Conservation (phyloP, 2,888 invertebrate genomes). For the Caenorhabditis sinica region DNA sequence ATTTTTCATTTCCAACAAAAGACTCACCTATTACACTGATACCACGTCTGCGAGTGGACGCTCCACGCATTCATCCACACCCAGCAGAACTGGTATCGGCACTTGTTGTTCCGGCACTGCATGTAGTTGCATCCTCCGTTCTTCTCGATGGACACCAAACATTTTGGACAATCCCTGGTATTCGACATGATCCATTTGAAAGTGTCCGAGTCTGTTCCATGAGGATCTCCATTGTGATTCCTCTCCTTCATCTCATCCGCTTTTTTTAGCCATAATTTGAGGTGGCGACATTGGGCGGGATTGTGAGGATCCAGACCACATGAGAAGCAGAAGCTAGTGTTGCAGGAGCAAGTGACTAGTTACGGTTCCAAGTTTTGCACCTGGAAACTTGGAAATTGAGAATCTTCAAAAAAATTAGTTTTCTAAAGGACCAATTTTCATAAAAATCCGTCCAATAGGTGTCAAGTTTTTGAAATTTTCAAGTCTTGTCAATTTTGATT, state of each 20-base stretch:
- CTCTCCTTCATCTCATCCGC: slow-evolving; percentile 97
- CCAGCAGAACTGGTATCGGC: slow-evolving; percentile 99
- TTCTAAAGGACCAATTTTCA: no score
- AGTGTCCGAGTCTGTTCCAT: slow-evolving; percentile 87
- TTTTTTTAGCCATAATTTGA: slow-evolving; percentile 85
- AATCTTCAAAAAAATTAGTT: no score
- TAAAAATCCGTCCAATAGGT: no score
- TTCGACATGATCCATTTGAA: slow-evolving; percentile 99
- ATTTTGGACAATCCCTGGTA: slow-evolving; percentile 98
- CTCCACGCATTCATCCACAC: slow-evolving; percentile 99
- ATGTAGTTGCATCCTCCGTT: slow-evolving; percentile 99
- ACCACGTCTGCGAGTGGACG: slow-evolving; percentile 91
- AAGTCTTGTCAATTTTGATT: no score
- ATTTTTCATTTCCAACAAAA: not conserved
- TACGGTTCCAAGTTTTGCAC: no score
- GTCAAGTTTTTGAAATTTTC: no score
- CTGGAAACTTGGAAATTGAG: no score
- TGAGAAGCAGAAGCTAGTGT: no score
- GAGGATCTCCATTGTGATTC: not conserved
- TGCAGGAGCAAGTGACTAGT: no score
- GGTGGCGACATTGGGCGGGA: no score
- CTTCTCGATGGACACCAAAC: slow-evolving; percentile 88
- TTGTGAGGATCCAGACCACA: no score
- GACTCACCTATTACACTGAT: slow-evolving; percentile 89
- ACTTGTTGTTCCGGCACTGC: slow-evolving; percentile 98